Conservation (phyloP, 2,113 vertebrate species). For the Ascaphus truei region DNA sequence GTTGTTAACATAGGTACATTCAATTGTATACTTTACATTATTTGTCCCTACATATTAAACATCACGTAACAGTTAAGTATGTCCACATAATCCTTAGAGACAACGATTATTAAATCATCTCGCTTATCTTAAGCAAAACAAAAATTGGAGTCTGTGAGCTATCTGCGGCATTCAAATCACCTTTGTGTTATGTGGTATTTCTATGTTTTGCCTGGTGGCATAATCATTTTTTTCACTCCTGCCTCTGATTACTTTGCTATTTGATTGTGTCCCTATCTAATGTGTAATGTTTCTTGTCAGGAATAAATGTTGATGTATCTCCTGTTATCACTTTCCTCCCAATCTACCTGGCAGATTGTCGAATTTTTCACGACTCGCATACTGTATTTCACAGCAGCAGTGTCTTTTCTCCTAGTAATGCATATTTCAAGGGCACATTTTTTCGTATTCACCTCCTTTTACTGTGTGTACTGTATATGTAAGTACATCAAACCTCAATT, state of each 20-base stretch:
- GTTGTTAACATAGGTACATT: too few relatives aligned
- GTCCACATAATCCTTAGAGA: too few relatives aligned
- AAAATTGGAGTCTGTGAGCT: neutral
- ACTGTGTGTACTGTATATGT: too few relatives aligned
- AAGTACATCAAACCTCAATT: too few relatives aligned
- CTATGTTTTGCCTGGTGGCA: constrained; percentile 4
- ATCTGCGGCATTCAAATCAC: neutral
- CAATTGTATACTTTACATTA: too few relatives aligned
- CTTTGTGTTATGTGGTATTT: neutral
- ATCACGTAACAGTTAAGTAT: too few relatives aligned
- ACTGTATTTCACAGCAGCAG: neutral
- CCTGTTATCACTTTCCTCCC: neutral
- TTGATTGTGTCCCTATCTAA: constrained; percentile 4
- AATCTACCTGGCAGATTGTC: constrained; percentile 12
- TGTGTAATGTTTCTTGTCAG: neutral
- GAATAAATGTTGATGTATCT: neutral
- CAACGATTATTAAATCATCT: too few relatives aligned
- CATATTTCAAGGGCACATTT: constrained; percentile 16
- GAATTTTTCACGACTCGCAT: constrained; percentile 19
- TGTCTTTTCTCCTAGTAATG: neutral
- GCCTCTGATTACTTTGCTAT: constrained; percentile 16
- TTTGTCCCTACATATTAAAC: too few relatives aligned
- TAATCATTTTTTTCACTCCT: constrained; percentile 18
- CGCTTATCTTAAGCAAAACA: too few relatives aligned
- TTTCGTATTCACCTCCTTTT: constrained; percentile 4